Percentiles rank a stretch among this genome's conserved stretches.
phyloP scores from a whole-genome alignment of 1,140 invertebrate genomes.

The Galleria mellonella region DNA sequence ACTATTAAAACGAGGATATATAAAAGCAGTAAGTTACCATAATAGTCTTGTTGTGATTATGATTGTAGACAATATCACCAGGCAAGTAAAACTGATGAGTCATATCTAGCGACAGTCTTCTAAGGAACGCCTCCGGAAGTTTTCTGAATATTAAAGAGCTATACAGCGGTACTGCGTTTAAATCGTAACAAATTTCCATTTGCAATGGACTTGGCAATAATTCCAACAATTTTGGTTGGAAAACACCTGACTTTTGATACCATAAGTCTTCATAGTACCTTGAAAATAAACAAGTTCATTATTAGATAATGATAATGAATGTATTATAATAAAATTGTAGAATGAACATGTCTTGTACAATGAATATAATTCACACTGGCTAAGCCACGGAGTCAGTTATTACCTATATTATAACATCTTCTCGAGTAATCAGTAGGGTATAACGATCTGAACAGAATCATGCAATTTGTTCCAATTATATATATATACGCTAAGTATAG shows the following conservation, averaged over 20 bases:
- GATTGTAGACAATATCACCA: constrained; percentile 60
- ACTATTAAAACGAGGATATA: background rate
- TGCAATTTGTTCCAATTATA: no score
- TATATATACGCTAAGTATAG: no score
- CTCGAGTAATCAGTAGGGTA: no score
- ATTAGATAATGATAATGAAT: no score
- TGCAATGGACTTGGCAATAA: constrained; percentile 52
- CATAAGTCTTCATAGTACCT: constrained; percentile 65
- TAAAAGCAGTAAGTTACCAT: constrained; percentile 46
- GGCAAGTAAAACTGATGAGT: constrained; percentile 64
- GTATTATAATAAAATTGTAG: no score
- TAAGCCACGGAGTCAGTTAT: no score
- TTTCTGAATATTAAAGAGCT: constrained; percentile 65
- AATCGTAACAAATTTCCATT: constrained; percentile 66
- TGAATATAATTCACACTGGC: no score
- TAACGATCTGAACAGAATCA: no score
- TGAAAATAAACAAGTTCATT: background rate
- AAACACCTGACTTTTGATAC: constrained; percentile 65
- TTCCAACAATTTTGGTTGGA: constrained; percentile 50
- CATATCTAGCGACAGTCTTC: constrained; percentile 63
- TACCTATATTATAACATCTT: no score
- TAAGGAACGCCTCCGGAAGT: constrained; percentile 60
- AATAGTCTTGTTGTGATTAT: constrained; percentile 62
- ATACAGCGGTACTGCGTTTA: constrained; percentile 64
- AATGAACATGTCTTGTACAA: no score